phyloP scores from a whole-genome alignment of 1,140 invertebrate species.

The Dolichoris vasculosae region DNA sequence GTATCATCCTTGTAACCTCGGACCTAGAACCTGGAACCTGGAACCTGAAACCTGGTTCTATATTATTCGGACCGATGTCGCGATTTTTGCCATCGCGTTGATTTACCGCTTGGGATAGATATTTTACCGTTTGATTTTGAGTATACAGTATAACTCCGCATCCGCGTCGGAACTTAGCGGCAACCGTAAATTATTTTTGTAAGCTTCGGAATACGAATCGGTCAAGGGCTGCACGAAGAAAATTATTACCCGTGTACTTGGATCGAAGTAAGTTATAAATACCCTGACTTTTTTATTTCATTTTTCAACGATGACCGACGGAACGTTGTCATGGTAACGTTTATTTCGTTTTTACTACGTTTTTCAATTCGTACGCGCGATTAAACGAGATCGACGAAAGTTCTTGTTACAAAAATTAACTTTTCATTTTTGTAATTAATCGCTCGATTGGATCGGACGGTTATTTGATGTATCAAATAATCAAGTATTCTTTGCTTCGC shows the following conservation, averaged over 20 bases:
- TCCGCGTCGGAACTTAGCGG: background rate
- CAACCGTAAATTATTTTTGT: background rate
- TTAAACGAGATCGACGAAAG: constrained; percentile 6
- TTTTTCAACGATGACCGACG: background rate
- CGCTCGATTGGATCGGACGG: background rate
- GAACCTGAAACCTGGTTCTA: too few species aligned
- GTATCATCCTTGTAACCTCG: background rate
- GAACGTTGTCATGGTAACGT: background rate
- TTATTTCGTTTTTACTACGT: too few species aligned
- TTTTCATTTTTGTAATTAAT: background rate
- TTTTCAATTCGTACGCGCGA: too few species aligned
- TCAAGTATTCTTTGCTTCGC: background rate
- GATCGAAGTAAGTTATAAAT: background rate
- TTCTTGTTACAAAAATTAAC: background rate
- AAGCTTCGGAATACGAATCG: background rate
- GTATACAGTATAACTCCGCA: too few species aligned
- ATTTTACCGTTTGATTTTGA: background rate
- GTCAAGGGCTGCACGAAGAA: background rate
- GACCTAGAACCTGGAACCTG: too few species aligned
- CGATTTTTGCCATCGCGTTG: background rate
- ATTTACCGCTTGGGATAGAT: too few species aligned
- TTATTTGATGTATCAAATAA: too few species aligned
- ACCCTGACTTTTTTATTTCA: background rate
- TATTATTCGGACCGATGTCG: too few species aligned
- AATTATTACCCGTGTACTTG: background rate